Base-by-base conservation (phyloP, 2,888 invertebrate species). In the Leucophora obtusa region DNA sequence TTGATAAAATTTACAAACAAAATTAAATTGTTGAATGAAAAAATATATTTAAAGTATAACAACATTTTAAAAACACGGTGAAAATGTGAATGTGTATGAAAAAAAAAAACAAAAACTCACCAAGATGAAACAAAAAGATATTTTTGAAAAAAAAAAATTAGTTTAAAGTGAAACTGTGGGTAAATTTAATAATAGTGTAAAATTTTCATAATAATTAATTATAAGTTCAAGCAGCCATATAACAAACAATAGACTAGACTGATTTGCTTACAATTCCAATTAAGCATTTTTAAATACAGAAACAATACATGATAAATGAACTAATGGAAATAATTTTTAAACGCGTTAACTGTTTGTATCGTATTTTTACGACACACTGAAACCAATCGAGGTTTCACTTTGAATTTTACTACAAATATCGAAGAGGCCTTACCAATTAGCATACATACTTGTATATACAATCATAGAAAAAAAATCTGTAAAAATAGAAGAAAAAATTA, bases 121-220 rank as follows among this genome's bases (percentile, higher is more conserved):
- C n/a, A 11, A 28, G 28, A 28, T n/a, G 24, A 35, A 47, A 43
- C n/a, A 51, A 59, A 62, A 17, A 56, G 5, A 24, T 24, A 24
- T 24, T 24, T 28, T n/a, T 47, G 6, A 53, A 14, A 15, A 51
- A 53, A 14, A 15, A 51, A 60, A 18, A 69, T 60, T 56, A 18
- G 33, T 73, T 72, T 76, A 82, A 77, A 81, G 85, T 83, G 85
- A 85, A 85, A 85, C 83, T 84, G 83, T 85, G 85, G 83, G 85
- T 85, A 85, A 83, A 84, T 83, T 80, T 83, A 60, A 65, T 80
- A 65, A 69, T 69, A 72, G 68, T 80, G 43, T 47, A 58, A 58
- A 43, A 50, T 71, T 75, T 71, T 59, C 50, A 38, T 60, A 59
- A 54, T 58, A 73, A 75, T 72, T 80, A 72, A 74, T 79, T 69